Evolutionary conservation across 1,140 invertebrate genomes (phyloP).

Genomic region (Monochamus saltuarius): DNA sequence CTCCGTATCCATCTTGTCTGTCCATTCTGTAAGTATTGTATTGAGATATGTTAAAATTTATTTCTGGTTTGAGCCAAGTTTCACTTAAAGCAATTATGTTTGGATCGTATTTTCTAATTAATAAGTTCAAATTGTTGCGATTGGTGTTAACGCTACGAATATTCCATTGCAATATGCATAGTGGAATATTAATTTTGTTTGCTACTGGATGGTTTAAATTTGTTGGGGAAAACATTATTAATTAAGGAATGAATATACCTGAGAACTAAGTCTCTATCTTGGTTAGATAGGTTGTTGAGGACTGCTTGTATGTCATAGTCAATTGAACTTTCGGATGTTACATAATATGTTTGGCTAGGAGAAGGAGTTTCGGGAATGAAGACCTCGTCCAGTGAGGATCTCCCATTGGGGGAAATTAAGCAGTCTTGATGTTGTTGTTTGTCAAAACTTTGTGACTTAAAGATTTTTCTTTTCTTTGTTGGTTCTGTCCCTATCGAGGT

Average conservation of each 20-base stretch:
- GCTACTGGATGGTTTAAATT: not conserved
- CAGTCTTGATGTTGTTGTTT: too few species aligned
- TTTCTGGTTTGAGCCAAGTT: conserved; percentile 11
- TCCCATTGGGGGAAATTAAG: too few species aligned
- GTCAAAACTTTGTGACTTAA: too few species aligned
- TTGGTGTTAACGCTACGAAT: conserved; percentile 6
- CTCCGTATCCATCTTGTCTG: conserved; percentile 12
- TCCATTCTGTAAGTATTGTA: conserved; percentile 2
- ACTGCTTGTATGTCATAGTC: too few species aligned
- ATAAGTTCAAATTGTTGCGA: not conserved
- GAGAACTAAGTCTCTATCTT: not conserved
- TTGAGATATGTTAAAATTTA: conserved; percentile 6
- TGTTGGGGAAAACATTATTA: not conserved
- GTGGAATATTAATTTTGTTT: not conserved
- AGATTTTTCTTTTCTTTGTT: too few species aligned
- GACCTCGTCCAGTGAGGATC: too few species aligned
- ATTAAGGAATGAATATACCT: not conserved
- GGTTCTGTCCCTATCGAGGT: too few species aligned
- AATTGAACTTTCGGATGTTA: too few species aligned
- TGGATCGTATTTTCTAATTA: conserved; percentile 3
- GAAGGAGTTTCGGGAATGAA: too few species aligned
- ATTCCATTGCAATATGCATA: conserved; percentile 6
- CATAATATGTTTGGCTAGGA: too few species aligned
- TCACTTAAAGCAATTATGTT: conserved; percentile 13
- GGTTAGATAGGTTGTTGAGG: too few species aligned